These are phyloP conservation scores for Hippocampus kuda DNA, from an alignment of 2,797 vertebrate species.

Conservation along the genomic window DNA sequence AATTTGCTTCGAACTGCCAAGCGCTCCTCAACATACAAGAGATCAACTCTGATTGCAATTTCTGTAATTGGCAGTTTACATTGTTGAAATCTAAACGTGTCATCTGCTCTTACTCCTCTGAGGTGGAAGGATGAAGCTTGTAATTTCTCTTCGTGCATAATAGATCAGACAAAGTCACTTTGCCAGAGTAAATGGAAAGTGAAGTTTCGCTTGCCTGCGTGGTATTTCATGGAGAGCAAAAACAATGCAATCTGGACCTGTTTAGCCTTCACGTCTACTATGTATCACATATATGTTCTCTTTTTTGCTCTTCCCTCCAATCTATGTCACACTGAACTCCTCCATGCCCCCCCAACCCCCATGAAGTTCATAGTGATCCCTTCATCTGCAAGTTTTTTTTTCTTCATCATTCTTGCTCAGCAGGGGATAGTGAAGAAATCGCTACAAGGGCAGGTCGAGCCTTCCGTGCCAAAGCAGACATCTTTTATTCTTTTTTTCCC, in stretches of 20 bases:
- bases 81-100: slow-evolving; percentile 48
- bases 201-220: slow-evolving; percentile 15
- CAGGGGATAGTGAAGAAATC: slow-evolving; percentile 52
- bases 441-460: slow-evolving; percentile 53
- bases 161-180: slow-evolving; percentile 31
- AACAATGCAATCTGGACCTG: slow-evolving; percentile 21
- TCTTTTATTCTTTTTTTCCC: slow-evolving; percentile 46
- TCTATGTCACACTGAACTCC: slow-evolving; percentile 11
- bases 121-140: slow-evolving; percentile 32
- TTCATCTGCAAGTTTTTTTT: slow-evolving; percentile 41
- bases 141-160: slow-evolving; percentile 26
- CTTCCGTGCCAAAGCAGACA: slow-evolving; percentile 55
- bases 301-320: slow-evolving; percentile 15
- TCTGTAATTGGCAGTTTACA: slow-evolving; percentile 68
- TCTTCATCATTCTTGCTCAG: slow-evolving; percentile 45
- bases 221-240: slow-evolving; percentile 43
- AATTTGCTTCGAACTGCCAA: slow-evolving; percentile 42
- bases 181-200: slow-evolving; percentile 20
- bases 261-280: neutral
- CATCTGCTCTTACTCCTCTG: slow-evolving; percentile 49
- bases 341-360: neutral
- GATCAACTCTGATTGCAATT: slow-evolving; percentile 61
- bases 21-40: slow-evolving; percentile 62
- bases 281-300: slow-evolving; percentile 13
- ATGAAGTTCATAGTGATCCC: slow-evolving; percentile 37